A percentile compares a stretch with the other conserved stretches of the same genome.
Evolutionary conservation across 2,113 vertebrate species (phyloP).

Genomic region (Eleginops maclovinus): DNA sequence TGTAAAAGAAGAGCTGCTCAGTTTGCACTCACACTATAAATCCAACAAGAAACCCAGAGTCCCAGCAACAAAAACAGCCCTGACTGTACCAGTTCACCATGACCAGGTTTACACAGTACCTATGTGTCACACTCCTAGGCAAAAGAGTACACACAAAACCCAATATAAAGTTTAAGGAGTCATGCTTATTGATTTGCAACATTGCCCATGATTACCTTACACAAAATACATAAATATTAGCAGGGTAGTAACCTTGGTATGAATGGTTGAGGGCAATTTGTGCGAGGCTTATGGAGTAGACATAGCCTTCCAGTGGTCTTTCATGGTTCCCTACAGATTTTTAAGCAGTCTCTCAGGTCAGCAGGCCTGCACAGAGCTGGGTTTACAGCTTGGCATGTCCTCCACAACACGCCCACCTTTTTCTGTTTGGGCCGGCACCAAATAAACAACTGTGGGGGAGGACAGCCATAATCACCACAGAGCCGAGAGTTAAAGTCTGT

Average conservation of each 20-base stretch:
- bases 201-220: neutral
- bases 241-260: neutral
- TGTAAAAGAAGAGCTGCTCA: neutral
- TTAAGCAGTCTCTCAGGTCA: neutral
- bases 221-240: too few relatives aligned
- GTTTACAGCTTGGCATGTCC: constrained; percentile 27
- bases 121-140: neutral
- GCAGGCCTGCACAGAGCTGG: neutral
- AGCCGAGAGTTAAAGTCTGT: constrained; percentile 40
- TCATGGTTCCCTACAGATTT: neutral
- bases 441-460: constrained; percentile 69
- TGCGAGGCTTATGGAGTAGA: too few relatives aligned
- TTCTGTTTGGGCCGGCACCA: constrained; percentile 62
- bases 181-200: neutral
- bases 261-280: neutral
- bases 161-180: neutral
- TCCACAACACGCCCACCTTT: constrained; percentile 56
- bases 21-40: neutral
- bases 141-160: neutral
- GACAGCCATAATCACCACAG: constrained; percentile 53
- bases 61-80: neutral
- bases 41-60: neutral
- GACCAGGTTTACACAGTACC: neutral
- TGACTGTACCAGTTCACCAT: too few relatives aligned
- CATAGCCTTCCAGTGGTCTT: neutral